A percentile compares a stretch with the other conserved stretches of the same genome.
phyloP scores from a whole-genome alignment of 2,888 invertebrate species.

The Zootermopsis nevadensis region DNA sequence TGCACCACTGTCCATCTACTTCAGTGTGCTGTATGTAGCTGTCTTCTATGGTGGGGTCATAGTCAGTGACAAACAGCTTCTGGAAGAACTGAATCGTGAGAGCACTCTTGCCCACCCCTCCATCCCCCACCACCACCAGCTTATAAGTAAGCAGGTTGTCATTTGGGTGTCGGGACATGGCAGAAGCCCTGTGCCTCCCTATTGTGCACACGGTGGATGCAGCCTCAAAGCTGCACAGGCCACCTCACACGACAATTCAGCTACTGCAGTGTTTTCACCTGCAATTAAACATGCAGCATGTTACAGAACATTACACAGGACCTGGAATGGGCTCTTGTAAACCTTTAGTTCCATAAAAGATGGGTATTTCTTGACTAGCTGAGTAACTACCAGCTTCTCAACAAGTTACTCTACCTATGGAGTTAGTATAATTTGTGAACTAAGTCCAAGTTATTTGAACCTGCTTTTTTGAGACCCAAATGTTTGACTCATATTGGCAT shows the following conservation, averaged over 20 bases:
- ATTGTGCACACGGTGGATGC: constrained; percentile 43
- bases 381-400: no score
- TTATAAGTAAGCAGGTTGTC: constrained; percentile 76
- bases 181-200: constrained; percentile 55
- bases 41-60: constrained; percentile 96
- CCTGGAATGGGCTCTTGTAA: no score
- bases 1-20: constrained; percentile 92
- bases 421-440: no score
- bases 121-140: constrained; percentile 93
- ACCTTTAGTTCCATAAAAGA: no score
- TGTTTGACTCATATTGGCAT: no score
- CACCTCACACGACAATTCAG: not conserved
- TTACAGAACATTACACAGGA: no score
- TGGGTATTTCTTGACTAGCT: no score
- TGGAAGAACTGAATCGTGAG: constrained; percentile 97
- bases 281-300: not conserved
- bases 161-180: constrained; percentile 77
- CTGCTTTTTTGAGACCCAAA: no score
- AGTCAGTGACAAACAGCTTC: constrained; percentile 93
- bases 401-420: no score
- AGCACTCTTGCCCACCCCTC: constrained; percentile 95
- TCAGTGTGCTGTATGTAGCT: constrained; percentile 95
- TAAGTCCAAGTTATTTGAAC: no score
- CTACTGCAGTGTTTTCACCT: not conserved
- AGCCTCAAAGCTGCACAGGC: constrained; percentile 41